Percentiles rank a stretch among this genome's conserved stretches.
Evolutionary conservation across 2,113 vertebrate species (phyloP).

Genomic region (Trichomycterus rosablanca): DNA sequence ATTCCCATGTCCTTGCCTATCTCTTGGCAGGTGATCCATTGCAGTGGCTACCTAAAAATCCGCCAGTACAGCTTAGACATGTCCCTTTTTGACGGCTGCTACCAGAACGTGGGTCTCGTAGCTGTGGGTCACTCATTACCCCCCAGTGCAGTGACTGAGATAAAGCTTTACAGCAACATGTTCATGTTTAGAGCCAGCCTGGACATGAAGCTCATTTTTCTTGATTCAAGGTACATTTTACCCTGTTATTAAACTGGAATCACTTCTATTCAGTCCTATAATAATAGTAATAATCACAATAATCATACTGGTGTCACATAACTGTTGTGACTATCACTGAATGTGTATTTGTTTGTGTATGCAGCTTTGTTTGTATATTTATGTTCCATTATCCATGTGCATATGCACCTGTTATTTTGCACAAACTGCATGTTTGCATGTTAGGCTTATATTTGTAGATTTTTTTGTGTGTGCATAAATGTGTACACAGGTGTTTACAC

Average conservation of each 20-base stretch:
- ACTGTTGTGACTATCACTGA: no score
- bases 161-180: conserved; percentile 98
- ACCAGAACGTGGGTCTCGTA: conserved; percentile 96
- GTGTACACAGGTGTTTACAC: conserved; percentile 29
- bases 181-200: conserved; percentile 97
- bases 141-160: conserved; percentile 92
- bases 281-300: not conserved
- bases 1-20: no score
- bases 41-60: conserved; percentile 95
- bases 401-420: conserved; percentile 39
- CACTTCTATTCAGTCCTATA: not conserved
- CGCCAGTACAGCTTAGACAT: conserved; percentile 96
- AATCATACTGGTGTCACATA: no score
- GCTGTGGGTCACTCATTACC: conserved; percentile 94
- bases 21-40: conserved; percentile 86
- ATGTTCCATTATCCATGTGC: not conserved
- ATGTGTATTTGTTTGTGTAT: not conserved
- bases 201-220: conserved; percentile 97
- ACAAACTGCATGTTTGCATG: conserved; percentile 11
- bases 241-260: not conserved
- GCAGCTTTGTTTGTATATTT: conserved; percentile 1
- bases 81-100: conserved; percentile 96
- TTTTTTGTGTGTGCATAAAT: not conserved
- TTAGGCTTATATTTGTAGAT: conserved; percentile 15
- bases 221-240: conserved; percentile 84